Evolutionary conservation across 2,888 invertebrate genomes (phyloP), one percentile per base, ranked within the genome.

Genomic region (Cotesia congregata): DNA sequence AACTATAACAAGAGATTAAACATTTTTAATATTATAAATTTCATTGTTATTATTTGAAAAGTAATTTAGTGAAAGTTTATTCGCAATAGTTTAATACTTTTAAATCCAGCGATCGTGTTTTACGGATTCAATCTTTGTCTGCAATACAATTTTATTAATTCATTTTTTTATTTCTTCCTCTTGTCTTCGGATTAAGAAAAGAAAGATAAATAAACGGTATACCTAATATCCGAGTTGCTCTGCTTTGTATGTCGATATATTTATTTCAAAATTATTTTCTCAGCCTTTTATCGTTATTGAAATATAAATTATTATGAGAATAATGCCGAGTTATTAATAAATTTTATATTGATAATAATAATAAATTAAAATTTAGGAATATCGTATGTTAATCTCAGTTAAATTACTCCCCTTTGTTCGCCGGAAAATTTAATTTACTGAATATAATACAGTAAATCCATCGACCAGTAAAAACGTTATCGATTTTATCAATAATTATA

Each of bases 191-290:
- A 4, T 9, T 12, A 12, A 50, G 30, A 30, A 30, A 30, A 30
- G 3, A 50, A 50, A 50, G 12, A 50, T 50, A 50, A 50, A 50
- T 50, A 50, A 50, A 50, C 7, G 50, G 12, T 50, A 17, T 17
- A 50, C 9, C 50, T 50, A 50, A 50, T 50, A 50, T 50, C 12
- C 50, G 50, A 50, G 7, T 62, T 7, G 15, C 20, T 62, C 6
- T 20, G 20, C 9, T 17, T 62, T 62, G 20, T 62, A 15, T 15
- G 17, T 62, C 20, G 62, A 62, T 20, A 62, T 20, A 62, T 62
- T 62, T 30, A 59, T 60, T 9, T 12, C 17, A 12, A 60, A 70
- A 70, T 70, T 50, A 70, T n/a, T n/a, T 9, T n/a, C 59, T 70
- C 6, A 70, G n/a, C 20, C 20, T 59, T 20, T 70, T 7, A 50